Base-by-base conservation (phyloP, 2,888 invertebrate species). In the Hipparchia semele region DNA sequence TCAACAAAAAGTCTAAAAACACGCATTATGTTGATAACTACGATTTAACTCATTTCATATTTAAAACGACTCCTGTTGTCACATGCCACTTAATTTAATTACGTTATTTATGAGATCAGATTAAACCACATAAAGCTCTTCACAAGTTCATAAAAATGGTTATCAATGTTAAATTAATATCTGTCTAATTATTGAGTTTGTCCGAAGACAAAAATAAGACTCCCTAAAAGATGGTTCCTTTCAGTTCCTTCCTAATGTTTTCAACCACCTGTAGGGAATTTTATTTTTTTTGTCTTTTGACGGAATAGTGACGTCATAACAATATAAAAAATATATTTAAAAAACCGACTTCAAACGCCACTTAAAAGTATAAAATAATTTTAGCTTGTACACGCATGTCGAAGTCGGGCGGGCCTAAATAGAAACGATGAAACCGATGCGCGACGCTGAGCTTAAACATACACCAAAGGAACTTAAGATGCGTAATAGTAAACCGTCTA, bases 31-130 rank as follows among this genome's bases (percentile, higher is more conserved):
- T 88, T 91, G 88, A 90, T 92, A 90, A 89, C 88, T 88, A 87
- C 89, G 88, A 90, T 91, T 91, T 91, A 91, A 92, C 90, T 89
- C 90, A 90, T 91, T 90, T 92, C 90, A 92, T 92, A 92, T 92
- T 90, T 88, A 84, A 90, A 86, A 82, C 80, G 88, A 90, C 89
- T 88, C 85, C 83, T 87, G 87, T 86, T 88, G 88, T 88, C 82
- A 80, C 82, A 82, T 82, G 81, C 83, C 89, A 89, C 87, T 92
- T 92, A 88, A 90, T 89, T 91, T 89, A 88, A 88, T 86, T 80
- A 80, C 83, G 80, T 83, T 80, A 86, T 87, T 84, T 85, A 87
- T 85, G 81, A 72, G 75, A 77, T 76, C 69, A 73, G 76, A 79
- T 81, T 78, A 75, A 76, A 74, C 64, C 67, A 74, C 67, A 71